phyloP scores from a whole-genome alignment of 2,113 vertebrate species.

The Lophotis ruficrista region DNA sequence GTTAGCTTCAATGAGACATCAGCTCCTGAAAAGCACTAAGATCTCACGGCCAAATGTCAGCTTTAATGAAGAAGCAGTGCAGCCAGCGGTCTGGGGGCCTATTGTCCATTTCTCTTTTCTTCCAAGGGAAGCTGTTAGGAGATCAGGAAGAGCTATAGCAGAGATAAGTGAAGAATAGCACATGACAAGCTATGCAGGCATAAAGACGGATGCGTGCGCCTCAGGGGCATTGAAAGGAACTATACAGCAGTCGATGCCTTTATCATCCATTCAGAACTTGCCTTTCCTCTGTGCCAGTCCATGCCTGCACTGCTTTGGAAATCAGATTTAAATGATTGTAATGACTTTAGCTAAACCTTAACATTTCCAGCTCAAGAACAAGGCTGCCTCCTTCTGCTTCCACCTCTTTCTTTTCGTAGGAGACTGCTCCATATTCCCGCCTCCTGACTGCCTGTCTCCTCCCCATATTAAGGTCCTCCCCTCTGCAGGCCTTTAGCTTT shows the following conservation, averaged over 20 bases:
- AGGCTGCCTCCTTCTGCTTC: not conserved
- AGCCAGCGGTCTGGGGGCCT: not conserved
- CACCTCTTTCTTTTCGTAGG: not conserved
- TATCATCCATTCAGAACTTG: not conserved
- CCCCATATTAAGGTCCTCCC: not conserved
- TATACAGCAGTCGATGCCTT: not conserved
- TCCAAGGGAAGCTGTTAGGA: constrained; percentile 8
- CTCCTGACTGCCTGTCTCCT: not conserved
- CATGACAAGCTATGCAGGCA: constrained; percentile 44
- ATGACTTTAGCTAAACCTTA: not conserved
- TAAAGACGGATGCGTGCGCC: not conserved
- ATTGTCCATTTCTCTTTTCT: constrained; percentile 58
- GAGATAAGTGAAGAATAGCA: constrained; percentile 47
- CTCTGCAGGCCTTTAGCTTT: not conserved
- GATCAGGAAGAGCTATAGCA: constrained; percentile 32
- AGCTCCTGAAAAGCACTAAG: constrained; percentile 33
- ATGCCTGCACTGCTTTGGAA: not conserved
- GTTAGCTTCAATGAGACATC: not conserved
- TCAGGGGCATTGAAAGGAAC: not conserved
- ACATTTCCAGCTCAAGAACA: not conserved
- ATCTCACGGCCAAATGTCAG: constrained; percentile 38
- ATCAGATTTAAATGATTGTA: not conserved
- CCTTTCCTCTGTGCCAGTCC: not conserved
- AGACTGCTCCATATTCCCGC: not conserved
- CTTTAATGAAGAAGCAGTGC: constrained; percentile 44